Evolutionary conservation across 1,140 invertebrate genomes (phyloP), one percentile per base, ranked within the genome.

Genomic region (Spodoptera litura): DNA sequence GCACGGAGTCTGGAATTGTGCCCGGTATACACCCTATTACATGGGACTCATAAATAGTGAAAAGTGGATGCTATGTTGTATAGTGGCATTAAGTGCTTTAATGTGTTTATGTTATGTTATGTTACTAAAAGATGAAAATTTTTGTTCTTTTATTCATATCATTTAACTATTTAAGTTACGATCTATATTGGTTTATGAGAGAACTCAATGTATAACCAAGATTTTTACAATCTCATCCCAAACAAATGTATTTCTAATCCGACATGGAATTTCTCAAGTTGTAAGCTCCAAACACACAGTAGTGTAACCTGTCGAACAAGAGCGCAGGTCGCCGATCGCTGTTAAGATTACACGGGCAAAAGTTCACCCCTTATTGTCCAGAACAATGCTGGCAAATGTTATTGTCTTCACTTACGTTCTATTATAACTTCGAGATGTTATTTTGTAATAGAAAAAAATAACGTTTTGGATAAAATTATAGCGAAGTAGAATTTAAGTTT

Each of bases 291-390:
- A 12, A 64, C 49, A 27, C 20, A 64, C 49, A 75, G 58, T 51
- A 13, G 73, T 64, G 5, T 75, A 75, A 75, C 73, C 73, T 20
- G 44, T 62, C n/a, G 59, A 62, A 79, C 79, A 56, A 44, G 73
- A 77, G 56, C 73, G 52, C 72, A 78, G 77, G 80, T 78, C 64
- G 70, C 15, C 66, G 80, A 81, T 81, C 72, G 80, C 68, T 79
- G 70, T 73, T 51, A 64, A 79, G 80, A 81, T 81, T 81, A 64
- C 66, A 20, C 51, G 44, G 75, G 44, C 38, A 78, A 49, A 70
- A 70, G 75, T 68, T 68, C 75, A 81, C 66, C 79, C 79, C 68
- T 77, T 68, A 77, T 81, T 81, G 79, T 64, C 49, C 66, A 15
- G 66, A 20, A 44, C 66, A 51, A 70, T 70, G 66, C 49, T 70